Evolutionary conservation across 2,888 invertebrate genomes (phyloP), one percentile per base, ranked within the genome.

Genomic region (Craniophora ligustri): DNA sequence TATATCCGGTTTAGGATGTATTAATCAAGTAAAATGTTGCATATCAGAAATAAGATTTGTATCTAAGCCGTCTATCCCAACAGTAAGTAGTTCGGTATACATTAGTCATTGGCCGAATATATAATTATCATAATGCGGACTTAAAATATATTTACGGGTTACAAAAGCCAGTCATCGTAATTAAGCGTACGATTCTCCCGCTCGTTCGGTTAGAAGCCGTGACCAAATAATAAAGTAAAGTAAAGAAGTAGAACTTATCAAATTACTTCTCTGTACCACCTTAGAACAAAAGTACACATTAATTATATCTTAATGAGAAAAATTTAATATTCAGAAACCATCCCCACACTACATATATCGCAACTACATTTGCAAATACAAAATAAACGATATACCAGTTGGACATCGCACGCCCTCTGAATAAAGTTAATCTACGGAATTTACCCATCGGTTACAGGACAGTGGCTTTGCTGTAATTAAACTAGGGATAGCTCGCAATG

Each of bases 61-160:
- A 71, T 77, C 66, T 61, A 44, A 72, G 67, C 67, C 67, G 70
- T 69, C 59, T 64, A 61, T 72, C 48, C 46, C 59, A 61, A 66
- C 63, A 71, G 70, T 69, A 70, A 75, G 75, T 76, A 72, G 68
- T 67, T 69, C 66, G 53, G 63, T 68, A 70, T 69, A 76, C 75
- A 77, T 81, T 79, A 84, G 79, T 75, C 80, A 76, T 64, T 79
- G 76, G 56, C 76, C 75, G 72, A 81, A 83, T 84, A 74, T 87
- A 80, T 89, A 89, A 91, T 91, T 91, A 91, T 87, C 75, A 84
- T 90, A 89, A 90, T 90, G 88, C 77, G 77, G 76, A 78, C 76
- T 84, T 84, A 84, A 88, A 87, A 87, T 79, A 82, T 83, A 76
- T 86, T 87, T 88, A 84, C 71, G 79, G 75, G 73, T 61, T 75